These are phyloP conservation scores for Florisuga fusca DNA, from an alignment of 2,797 vertebrate species.

Conservation along the genomic window DNA sequence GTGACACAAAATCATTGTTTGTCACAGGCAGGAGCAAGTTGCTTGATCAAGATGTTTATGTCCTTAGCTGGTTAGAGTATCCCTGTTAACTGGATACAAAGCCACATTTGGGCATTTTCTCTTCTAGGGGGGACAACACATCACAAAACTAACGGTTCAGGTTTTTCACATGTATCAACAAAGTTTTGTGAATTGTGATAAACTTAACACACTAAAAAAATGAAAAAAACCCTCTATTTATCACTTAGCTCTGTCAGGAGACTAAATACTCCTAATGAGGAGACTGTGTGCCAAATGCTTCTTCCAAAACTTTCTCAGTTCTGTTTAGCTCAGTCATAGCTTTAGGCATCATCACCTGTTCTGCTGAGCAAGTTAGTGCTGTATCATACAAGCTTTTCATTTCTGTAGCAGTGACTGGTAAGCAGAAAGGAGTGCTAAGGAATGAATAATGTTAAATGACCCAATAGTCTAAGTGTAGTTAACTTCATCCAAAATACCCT, in stretches of 20 bases:
- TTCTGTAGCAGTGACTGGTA: not conserved
- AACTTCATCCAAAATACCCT: not conserved
- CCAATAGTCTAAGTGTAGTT: not conserved
- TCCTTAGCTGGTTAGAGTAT: not conserved
- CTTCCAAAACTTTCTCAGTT: conserved; percentile 16
- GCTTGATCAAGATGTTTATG: not conserved
- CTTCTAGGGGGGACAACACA: not conserved
- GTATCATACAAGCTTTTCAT: not conserved
- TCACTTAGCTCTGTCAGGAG: not conserved
- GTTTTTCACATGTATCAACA: not conserved
- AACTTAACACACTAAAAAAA: conserved; percentile 32
- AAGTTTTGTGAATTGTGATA: not conserved
- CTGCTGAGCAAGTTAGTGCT: not conserved
- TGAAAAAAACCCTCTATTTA: not conserved
- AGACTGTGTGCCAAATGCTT: conserved; percentile 1
- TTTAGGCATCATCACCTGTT: conserved; percentile 41
- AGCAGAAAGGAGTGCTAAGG: not conserved
- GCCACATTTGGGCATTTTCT: not conserved
- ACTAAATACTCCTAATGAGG: not conserved
- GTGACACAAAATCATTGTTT: not conserved
- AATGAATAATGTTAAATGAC: not conserved
- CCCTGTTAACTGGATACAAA: not conserved
- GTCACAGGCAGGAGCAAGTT: not conserved
- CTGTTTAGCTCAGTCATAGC: conserved; percentile 23
- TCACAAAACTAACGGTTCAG: not conserved